Evolutionary conservation across 2,888 invertebrate species (phyloP).

Genomic region (Cosmia trapezina): DNA sequence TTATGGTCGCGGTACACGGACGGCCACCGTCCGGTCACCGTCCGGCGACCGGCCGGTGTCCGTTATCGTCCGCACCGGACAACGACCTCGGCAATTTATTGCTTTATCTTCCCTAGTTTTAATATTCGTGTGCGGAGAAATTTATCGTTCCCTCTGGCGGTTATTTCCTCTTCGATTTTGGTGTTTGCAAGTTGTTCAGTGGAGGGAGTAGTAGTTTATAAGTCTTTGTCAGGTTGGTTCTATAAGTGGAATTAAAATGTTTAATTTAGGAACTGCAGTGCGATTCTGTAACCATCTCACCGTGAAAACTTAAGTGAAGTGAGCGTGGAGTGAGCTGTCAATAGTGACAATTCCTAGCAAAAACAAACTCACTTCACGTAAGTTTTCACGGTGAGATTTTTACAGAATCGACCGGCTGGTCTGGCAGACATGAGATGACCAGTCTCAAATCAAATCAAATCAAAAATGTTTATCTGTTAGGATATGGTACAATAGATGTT

Average conservation of each 20-base stretch:
- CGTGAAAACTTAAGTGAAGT: no score
- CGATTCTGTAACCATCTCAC: no score
- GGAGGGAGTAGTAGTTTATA: not conserved
- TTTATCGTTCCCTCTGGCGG: constrained; percentile 51
- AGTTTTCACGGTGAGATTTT: no score
- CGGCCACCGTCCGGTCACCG: constrained; percentile 32
- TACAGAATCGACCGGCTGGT: no score
- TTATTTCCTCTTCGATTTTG: constrained; percentile 43
- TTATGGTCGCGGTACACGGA: constrained; percentile 58
- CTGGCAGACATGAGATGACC: no score
- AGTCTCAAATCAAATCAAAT: no score
- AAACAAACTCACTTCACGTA: no score
- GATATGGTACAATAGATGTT: no score
- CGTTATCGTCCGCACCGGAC: constrained; percentile 61
- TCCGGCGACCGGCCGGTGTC: constrained; percentile 41
- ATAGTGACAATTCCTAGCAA: no score
- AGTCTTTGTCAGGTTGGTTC: not conserved
- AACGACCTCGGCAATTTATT: constrained; percentile 62
- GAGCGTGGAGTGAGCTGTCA: no score
- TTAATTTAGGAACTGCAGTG: no score
- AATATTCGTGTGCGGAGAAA: constrained; percentile 59
- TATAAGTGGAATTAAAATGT: not conserved
- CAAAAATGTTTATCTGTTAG: no score
- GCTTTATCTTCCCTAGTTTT: constrained; percentile 63
- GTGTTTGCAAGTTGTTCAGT: constrained; percentile 21